Conservation (phyloP, 2,113 vertebrate genomes). For the Myrmecophaga tridactyla region DNA sequence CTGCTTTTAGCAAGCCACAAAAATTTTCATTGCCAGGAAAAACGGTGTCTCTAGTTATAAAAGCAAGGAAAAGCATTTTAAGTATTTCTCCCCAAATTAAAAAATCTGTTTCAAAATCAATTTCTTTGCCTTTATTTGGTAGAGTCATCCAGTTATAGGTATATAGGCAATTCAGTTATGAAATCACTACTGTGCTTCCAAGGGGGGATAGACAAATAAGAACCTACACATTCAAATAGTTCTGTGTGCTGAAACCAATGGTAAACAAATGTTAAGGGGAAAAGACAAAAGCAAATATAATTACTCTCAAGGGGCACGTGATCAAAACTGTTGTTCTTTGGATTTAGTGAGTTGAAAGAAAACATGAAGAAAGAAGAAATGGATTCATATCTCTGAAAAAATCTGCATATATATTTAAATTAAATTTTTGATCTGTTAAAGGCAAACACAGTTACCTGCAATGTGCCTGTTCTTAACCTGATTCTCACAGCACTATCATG, state of each 20-base stretch:
- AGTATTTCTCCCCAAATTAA: neutral
- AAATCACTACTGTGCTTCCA: neutral
- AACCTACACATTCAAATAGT: neutral
- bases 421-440: neutral
- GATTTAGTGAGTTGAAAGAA: neutral
- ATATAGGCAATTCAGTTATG: neutral
- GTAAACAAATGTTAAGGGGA: neutral
- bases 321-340: neutral
- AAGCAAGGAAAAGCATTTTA: neutral
- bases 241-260: neutral
- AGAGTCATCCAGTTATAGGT: neutral
- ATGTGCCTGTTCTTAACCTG: neutral
- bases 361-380: neutral
- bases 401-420: neutral
- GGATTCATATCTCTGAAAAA: neutral
- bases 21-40: neutral
- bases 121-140: neutral
- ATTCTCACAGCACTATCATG: neutral
- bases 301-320: neutral
- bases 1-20: neutral
- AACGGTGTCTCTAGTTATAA: neutral
- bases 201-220: neutral
- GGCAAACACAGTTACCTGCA: too few relatives aligned
- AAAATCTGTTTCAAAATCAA: constrained; percentile 8
- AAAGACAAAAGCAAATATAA: neutral